Percentiles rank a stretch among this genome's conserved stretches.
These are phyloP conservation scores for Drosophila mauritiana DNA, from an alignment of 1,140 invertebrate genomes.

Conservation along the genomic window DNA sequence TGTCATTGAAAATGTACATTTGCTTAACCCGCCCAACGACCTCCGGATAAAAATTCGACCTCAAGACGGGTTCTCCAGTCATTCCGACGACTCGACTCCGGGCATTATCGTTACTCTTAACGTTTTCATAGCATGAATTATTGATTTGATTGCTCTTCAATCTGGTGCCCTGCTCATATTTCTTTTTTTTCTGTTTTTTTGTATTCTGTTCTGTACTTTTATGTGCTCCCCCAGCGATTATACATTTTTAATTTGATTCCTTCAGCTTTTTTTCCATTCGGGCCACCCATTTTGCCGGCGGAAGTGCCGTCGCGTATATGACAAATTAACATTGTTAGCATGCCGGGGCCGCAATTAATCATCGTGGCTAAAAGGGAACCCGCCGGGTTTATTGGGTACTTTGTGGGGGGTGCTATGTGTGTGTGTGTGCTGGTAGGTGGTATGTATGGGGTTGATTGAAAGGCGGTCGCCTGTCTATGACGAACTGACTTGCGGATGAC, in stretches of 20 bases:
- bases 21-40: conserved; percentile 27
- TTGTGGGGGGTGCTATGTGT: too few species aligned
- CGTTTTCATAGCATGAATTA: conserved; percentile 78
- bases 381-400: not conserved
- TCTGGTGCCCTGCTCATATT: conserved; percentile 7
- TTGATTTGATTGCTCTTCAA: conserved; percentile 76
- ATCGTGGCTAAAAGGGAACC: conserved; percentile 31
- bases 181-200: not conserved
- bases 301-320: conserved; percentile 66
- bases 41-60: conserved; percentile 38
- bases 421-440: not conserved
- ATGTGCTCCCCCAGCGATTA: conserved; percentile 58
- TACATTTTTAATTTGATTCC: conserved; percentile 82
- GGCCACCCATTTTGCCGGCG: conserved; percentile 19
- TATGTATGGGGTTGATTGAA: conserved; percentile 54
- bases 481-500: conserved; percentile 35
- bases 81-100: not conserved
- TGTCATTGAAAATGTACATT: conserved; percentile 80
- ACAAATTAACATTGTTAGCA: conserved; percentile 81
- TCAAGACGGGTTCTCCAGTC: conserved; percentile 26
- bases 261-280: conserved; percentile 36
- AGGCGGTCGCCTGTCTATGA: conserved; percentile 33
- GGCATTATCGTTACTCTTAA: conserved; percentile 66
- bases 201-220: not conserved
- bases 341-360: conserved; percentile 73